These are phyloP conservation scores for Caenorhabditis doughertyi DNA, from an alignment of 2,888 invertebrate species.

Conservation along the genomic window DNA sequence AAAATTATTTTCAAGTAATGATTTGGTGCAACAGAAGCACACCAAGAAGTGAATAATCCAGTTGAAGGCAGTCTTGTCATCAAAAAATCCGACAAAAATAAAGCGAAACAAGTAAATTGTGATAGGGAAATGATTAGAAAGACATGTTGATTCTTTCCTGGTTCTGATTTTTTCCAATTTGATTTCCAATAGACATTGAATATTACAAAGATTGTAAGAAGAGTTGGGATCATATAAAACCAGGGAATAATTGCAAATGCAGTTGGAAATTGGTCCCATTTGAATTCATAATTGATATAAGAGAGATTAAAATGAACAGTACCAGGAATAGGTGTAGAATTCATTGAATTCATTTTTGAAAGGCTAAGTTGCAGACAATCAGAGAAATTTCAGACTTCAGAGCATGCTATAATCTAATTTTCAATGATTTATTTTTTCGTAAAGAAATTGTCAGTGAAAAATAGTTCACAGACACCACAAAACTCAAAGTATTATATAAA, in stretches of 20 bases:
- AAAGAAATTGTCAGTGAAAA: too few relatives aligned
- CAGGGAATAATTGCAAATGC: conserved; percentile 29
- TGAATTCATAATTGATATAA: not conserved
- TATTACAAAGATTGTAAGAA: not conserved
- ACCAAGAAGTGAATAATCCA: conserved; percentile 21
- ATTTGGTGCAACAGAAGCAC: conserved; percentile 28
- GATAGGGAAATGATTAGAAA: conserved; percentile 44
- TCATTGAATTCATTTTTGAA: too few relatives aligned
- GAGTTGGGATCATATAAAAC: conserved; percentile 33
- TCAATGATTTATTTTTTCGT: too few relatives aligned
- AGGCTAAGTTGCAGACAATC: too few relatives aligned
- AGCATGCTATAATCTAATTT: too few relatives aligned
- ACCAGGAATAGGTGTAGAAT: not conserved
- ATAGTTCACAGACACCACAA: too few relatives aligned
- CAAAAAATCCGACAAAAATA: conserved; percentile 34
- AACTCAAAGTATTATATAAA: too few relatives aligned
- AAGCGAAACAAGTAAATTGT: conserved; percentile 25
- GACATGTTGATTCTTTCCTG: conserved; percentile 41
- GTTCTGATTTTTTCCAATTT: conserved; percentile 33
- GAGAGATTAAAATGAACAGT: not conserved
- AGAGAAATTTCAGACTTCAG: too few relatives aligned
- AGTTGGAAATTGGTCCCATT: not conserved
- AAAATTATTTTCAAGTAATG: conserved; percentile 25
- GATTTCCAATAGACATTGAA: conserved; percentile 20
- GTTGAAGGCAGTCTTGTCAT: conserved; percentile 36